Evolutionary conservation across 2,797 vertebrate genomes (phyloP).

Genomic region (Borostomias antarcticus): DNA sequence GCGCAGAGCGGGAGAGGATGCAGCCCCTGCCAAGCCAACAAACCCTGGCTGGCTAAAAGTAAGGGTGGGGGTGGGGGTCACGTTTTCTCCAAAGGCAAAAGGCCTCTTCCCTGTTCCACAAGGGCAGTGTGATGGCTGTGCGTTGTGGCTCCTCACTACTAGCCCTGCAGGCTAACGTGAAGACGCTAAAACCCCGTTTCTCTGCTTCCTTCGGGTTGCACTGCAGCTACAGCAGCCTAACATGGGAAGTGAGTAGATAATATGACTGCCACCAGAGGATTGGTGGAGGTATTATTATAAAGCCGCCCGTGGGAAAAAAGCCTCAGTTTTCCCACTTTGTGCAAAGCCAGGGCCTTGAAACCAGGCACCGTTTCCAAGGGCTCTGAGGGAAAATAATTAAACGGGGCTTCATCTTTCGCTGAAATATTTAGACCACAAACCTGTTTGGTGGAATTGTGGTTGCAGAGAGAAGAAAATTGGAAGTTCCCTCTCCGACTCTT

Average conservation of each 20-base stretch:
- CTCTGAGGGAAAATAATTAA: not conserved
- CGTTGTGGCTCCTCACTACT: not conserved
- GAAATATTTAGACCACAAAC: not conserved
- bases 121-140: not conserved
- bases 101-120: not conserved
- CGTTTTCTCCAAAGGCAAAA: conserved; percentile 31
- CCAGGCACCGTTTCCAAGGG: not conserved
- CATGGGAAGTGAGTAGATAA: not conserved
- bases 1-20: conserved; percentile 1
- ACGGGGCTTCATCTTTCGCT: not conserved
- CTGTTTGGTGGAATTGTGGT: not conserved
- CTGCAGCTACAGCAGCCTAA: not conserved
- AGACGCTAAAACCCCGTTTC: not conserved
- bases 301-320: not conserved
- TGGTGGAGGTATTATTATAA: not conserved
- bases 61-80: not conserved
- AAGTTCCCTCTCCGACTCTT: not conserved
- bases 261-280: no score
- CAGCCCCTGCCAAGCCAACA: conserved; percentile 17
- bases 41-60: conserved; percentile 29
- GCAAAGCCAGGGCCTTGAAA: not conserved
- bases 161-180: not conserved
- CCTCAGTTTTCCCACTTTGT: not conserved
- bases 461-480: not conserved
- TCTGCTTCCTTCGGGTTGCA: not conserved